Evolutionary conservation across 2,113 vertebrate genomes (phyloP).

Genomic region (Merops nubicus): DNA sequence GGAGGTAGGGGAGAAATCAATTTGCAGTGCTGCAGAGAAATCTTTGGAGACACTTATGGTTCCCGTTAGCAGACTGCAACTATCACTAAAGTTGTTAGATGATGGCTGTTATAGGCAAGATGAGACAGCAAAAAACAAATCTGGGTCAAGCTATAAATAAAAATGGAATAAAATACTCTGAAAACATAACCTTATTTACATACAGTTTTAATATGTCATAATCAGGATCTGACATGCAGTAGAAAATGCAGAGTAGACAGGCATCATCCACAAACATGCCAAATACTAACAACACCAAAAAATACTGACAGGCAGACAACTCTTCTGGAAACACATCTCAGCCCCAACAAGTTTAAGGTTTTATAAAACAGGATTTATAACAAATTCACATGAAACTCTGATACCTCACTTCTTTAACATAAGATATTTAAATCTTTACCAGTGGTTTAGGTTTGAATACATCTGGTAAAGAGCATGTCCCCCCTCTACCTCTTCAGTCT

Average conservation of each 20-base stretch:
- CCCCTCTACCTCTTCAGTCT: neutral
- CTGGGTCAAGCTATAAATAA: constrained; percentile 51
- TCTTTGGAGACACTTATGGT: constrained; percentile 9
- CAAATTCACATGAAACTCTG: neutral
- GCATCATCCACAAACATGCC: neutral
- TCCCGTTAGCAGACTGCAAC: constrained; percentile 16
- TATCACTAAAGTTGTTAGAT: constrained; percentile 31
- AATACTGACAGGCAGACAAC: neutral
- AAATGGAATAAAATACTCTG: neutral
- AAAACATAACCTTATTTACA: neutral
- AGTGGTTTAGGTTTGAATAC: neutral
- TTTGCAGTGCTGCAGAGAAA: neutral
- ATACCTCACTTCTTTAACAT: neutral
- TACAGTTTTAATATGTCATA: neutral
- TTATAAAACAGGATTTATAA: neutral
- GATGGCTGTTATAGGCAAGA: constrained; percentile 22
- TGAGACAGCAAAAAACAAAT: constrained; percentile 33
- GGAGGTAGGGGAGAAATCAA: constrained; percentile 7
- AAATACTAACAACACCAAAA: neutral
- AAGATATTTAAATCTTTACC: neutral
- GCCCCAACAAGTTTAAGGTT: neutral
- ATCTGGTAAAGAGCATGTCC: neutral
- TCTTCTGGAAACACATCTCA: neutral
- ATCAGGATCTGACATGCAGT: neutral
- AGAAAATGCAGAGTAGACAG: neutral